These are phyloP conservation scores for Urocyon cinereoargenteus DNA, from an alignment of 2,797 vertebrate genomes.

Conservation along the genomic window DNA sequence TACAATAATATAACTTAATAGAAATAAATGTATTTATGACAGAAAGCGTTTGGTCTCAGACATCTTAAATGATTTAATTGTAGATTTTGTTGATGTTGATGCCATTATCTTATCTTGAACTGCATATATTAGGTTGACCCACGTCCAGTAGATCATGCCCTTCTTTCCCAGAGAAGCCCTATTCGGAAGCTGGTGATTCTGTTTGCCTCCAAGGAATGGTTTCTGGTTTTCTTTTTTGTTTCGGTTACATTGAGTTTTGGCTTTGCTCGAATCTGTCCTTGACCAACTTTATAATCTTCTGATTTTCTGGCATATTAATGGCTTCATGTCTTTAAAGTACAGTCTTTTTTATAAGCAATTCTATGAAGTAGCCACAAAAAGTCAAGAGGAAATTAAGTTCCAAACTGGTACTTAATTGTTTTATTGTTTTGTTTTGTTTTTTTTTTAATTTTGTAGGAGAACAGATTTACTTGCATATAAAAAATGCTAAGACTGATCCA, in stretches of 20 bases:
- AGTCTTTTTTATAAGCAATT: conserved; percentile 5
- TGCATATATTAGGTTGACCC: not conserved
- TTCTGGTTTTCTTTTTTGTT: not conserved
- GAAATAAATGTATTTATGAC: not conserved
- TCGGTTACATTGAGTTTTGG: not conserved
- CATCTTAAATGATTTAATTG: not conserved
- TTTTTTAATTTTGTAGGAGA: not conserved
- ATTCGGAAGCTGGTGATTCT: not conserved
- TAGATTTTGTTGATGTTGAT: not conserved
- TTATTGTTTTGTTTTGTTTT: not conserved
- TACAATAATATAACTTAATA: conserved; percentile 32
- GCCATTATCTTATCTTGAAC: not conserved
- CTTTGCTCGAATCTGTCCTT: conserved; percentile 27
- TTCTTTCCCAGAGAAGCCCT: not conserved
- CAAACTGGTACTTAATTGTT: not conserved
- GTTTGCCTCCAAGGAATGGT: not conserved
- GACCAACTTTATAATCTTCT: conserved; percentile 12
- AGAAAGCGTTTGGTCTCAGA: conserved; percentile 10
- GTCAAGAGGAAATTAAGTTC: conserved; percentile 10
- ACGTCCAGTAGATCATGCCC: not conserved
- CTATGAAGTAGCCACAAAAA: not conserved
- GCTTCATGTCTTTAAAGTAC: conserved; percentile 34
- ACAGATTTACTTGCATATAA: not conserved
- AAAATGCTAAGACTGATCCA: conserved; percentile 1
- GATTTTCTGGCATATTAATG: not conserved